Evolutionary conservation across 2,888 invertebrate species (phyloP).

Genomic region (Plemyria rubiginata): DNA sequence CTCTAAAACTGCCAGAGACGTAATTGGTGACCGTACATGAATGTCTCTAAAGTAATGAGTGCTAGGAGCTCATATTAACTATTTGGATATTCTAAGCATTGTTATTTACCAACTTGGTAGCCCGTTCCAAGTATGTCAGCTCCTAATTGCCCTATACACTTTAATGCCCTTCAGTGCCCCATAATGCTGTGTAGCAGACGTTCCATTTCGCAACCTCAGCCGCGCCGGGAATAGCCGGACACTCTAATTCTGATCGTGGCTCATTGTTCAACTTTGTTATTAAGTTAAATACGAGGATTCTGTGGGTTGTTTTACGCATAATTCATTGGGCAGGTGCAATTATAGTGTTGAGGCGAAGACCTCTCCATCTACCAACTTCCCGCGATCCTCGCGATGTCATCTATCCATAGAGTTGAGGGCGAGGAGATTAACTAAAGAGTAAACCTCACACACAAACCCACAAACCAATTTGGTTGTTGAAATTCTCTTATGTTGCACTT

Average conservation of each 20-base stretch:
- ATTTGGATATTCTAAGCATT: neutral
- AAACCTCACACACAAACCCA: neutral
- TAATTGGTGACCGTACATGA: too few species aligned
- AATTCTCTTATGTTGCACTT: constrained; percentile 5
- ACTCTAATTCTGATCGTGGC: constrained; percentile 22
- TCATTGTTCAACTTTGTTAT: constrained; percentile 24
- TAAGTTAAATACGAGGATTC: neutral
- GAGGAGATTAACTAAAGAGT: too few species aligned
- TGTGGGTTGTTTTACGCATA: neutral
- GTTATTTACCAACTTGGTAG: neutral
- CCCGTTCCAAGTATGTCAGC: neutral
- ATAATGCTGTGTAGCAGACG: constrained; percentile 6
- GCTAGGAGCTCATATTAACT: too few species aligned
- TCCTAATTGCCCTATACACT: neutral
- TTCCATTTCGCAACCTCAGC: constrained; percentile 25
- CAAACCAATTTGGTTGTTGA: too few species aligned
- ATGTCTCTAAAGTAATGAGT: too few species aligned
- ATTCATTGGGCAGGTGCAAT: neutral
- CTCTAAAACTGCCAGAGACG: too few species aligned
- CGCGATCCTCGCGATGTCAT: too few species aligned
- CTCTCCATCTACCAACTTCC: too few species aligned
- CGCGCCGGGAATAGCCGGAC: constrained; percentile 16
- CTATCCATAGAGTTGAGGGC: too few species aligned
- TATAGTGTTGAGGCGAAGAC: too few species aligned
- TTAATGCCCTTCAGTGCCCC: constrained; percentile 2